Evolutionary conservation across 2,797 vertebrate genomes (phyloP).

Genomic region (Phrynocephalus forsythii): DNA sequence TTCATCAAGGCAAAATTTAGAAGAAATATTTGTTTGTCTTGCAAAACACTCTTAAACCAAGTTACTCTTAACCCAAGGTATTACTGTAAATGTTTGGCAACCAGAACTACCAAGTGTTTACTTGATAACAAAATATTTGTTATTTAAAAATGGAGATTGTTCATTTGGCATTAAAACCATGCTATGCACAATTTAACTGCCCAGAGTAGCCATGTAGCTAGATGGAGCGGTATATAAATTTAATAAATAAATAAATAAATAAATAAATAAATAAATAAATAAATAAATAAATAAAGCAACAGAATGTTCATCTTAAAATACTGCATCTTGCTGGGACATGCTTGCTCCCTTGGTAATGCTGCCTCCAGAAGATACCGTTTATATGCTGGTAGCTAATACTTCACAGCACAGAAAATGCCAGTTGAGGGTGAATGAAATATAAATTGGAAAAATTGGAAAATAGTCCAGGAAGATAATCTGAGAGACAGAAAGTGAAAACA

Average conservation of each 20-base stretch:
- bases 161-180: conserved; percentile 56
- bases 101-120: conserved; percentile 40
- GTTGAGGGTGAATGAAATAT: neutral
- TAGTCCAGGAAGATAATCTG: neutral
- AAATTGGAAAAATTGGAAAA: neutral
- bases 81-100: conserved; percentile 37
- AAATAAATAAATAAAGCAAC: no score
- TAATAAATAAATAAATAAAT: no score
- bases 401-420: neutral
- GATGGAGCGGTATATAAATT: no score
- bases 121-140: conserved; percentile 44
- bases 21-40: no score
- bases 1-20: no score
- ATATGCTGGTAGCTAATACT: neutral
- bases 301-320: neutral
- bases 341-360: conserved; percentile 59
- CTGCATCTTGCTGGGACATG: conserved; percentile 36
- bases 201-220: no score
- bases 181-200: conserved; percentile 20
- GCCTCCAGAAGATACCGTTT: conserved; percentile 15
- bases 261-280: no score
- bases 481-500: neutral
- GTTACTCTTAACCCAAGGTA: no score
- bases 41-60: no score
- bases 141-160: conserved; percentile 41